Evolutionary conservation across 2,113 vertebrate species (phyloP).

Genomic region (Xiphorhynchus elegans): DNA sequence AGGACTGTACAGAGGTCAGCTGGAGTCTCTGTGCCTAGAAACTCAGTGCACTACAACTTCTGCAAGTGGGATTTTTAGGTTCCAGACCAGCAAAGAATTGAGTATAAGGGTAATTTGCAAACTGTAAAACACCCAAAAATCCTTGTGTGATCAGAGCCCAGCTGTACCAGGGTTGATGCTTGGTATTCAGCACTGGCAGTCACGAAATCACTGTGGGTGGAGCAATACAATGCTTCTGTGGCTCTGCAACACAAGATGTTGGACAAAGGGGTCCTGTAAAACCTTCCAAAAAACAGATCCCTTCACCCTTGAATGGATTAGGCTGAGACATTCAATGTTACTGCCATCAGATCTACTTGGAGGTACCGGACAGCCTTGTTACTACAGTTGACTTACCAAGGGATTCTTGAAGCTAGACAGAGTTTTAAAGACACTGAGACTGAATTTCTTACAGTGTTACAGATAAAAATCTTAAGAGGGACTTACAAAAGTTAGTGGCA

Average conservation of each 20-base stretch:
- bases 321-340: neutral
- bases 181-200: neutral
- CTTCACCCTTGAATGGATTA: neutral
- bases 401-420: neutral
- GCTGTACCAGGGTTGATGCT: accelerated
- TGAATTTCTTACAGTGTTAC: neutral
- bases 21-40: neutral
- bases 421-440: neutral
- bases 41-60: neutral
- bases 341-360: neutral
- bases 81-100: neutral
- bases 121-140: neutral
- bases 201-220: neutral
- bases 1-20: neutral
- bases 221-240: accelerated
- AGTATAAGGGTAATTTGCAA: neutral
- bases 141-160: neutral
- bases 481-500: neutral
- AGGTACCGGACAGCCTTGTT: neutral
- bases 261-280: neutral
- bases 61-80: neutral
- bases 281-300: neutral
- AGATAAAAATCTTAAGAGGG: neutral
- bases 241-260: neutral
- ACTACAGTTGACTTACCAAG: neutral